Base-by-base conservation (phyloP, 1,140 invertebrate species). In the Melitaea cinxia region DNA sequence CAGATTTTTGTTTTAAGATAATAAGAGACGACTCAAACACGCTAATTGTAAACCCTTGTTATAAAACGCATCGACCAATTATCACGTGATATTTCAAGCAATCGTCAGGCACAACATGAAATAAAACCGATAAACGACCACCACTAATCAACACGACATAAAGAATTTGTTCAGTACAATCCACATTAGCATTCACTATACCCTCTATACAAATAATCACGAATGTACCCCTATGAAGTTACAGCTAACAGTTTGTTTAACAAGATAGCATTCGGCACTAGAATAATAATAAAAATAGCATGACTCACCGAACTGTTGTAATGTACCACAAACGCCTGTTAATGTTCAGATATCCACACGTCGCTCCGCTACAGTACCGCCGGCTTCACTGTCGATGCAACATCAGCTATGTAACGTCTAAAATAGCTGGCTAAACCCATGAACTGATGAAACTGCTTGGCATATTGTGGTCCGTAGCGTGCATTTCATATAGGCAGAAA, bases 91-190 rank as follows among this genome's bases (percentile, higher is more conserved):
- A 33, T 33, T 33, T 2, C 30, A 33, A 33, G 12, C 30, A 33
- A 33, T 33, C 9, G 6, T 33, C 30, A 10, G 30, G 30, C 9
- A 33, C 7, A 4, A 33, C 30, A 33, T 33, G 30, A 33, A 33
- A 33, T 33, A 33, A 33, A 33, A 33, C 12, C 30, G 30, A 33
- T 33, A 33, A 4, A 33, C 30, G 6, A 33, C 17, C 33, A 3
- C 21, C 15, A 17, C 30, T 10, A 58, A 47, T 58, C 10, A 19
- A n/a, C 10, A 58, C 55, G 15, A 47, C 55, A 58, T 39, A 58
- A 47, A 45, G 39, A 47, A 58, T 47, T 58, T 58, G 55, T 19
- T 47, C 39, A 58, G 24, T 47, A 58, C 37, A 47, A 30, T 14
- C 7, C 7, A 58, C 39, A 30, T 42, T 47, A 19, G 39, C 2